A percentile compares a stretch with the other conserved stretches of the same genome.
Evolutionary conservation across 2,113 vertebrate species (phyloP).

Genomic region (Hippocampus guttulatus): DNA sequence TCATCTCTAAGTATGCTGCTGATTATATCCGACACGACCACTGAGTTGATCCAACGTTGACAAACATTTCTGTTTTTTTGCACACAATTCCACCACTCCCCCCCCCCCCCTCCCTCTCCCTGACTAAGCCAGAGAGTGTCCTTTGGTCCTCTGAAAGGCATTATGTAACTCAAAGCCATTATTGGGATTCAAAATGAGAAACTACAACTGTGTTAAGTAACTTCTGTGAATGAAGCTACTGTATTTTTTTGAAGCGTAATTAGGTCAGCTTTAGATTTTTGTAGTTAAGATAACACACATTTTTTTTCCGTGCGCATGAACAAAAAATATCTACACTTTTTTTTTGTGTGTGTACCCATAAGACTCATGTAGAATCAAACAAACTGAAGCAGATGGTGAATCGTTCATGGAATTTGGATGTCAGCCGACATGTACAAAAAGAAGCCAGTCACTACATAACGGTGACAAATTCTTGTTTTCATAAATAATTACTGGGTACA

Average conservation of each 20-base stretch:
- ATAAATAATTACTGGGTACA: not conserved
- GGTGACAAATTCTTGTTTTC: not conserved
- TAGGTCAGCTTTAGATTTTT: no score
- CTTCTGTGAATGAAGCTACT: no score
- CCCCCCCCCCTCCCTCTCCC: not conserved
- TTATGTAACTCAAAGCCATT: not conserved
- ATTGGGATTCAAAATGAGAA: no score
- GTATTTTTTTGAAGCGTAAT: no score
- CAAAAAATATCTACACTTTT: not conserved
- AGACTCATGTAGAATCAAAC: not conserved
- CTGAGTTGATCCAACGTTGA: not conserved
- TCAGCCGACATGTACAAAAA: not conserved
- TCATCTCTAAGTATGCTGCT: no score
- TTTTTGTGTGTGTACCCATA: not conserved
- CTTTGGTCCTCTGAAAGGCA: not conserved
- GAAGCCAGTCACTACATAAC: not conserved
- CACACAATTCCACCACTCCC: not conserved
- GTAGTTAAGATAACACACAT: no score
- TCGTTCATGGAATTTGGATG: not conserved
- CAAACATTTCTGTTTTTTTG: not conserved
- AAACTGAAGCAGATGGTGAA: not conserved
- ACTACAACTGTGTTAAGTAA: no score
- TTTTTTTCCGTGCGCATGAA: not conserved
- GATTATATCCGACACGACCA: no score
- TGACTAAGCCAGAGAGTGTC: not conserved